phyloP scores from a whole-genome alignment of 1,140 invertebrate genomes.

The Belonocnema kinseyi region DNA sequence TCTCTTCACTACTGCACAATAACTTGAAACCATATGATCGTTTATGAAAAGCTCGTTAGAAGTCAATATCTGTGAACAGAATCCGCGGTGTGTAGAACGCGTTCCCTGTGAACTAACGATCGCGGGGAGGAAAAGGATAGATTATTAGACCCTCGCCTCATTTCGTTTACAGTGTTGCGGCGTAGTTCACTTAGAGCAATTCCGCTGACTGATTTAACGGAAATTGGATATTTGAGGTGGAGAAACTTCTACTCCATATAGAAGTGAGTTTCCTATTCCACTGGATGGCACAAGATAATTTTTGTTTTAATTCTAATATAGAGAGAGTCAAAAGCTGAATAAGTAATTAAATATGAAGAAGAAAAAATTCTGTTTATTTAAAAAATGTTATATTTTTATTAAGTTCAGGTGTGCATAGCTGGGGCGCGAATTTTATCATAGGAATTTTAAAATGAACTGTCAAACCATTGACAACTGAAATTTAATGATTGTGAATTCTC shows the following conservation, averaged over 20 bases:
- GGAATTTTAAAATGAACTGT: no score
- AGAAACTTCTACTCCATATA: not conserved
- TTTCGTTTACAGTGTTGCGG: slow-evolving; percentile 27
- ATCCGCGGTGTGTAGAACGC: not conserved
- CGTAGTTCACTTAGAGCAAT: slow-evolving; percentile 18
- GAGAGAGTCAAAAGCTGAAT: not conserved
- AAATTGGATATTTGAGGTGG: slow-evolving; percentile 18
- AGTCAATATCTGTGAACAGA: not conserved
- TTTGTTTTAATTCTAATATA: not conserved
- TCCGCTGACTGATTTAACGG: slow-evolving; percentile 25
- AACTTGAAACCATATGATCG: no score
- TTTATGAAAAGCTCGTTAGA: no score
- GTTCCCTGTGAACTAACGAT: slow-evolving; percentile 3
- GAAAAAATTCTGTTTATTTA: no score
- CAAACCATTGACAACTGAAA: no score
- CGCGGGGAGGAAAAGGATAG: slow-evolving; percentile 2
- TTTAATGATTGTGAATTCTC: no score
- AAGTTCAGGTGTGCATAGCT: no score
- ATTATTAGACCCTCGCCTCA: slow-evolving; percentile 28
- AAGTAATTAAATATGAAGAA: not conserved
- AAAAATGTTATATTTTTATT: no score
- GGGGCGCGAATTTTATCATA: no score
- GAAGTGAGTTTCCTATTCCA: not conserved
- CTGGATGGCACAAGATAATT: not conserved
- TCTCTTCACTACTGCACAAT: no score